Evolutionary conservation across 2,113 vertebrate genomes (phyloP).

Genomic region (Mungos mungo): DNA sequence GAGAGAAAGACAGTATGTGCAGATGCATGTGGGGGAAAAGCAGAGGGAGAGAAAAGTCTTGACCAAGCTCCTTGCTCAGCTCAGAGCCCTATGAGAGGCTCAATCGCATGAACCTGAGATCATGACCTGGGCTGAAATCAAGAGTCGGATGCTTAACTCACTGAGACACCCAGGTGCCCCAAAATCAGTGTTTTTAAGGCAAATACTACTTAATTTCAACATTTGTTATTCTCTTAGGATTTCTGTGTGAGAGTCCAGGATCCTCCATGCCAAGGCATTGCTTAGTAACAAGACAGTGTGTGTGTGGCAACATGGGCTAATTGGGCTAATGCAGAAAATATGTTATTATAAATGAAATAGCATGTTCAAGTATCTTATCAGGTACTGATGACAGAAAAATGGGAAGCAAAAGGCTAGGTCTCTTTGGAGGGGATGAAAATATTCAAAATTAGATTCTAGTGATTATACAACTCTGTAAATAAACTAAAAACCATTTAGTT

Average conservation of each 20-base stretch:
- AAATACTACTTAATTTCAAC: background rate
- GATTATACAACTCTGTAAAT: background rate
- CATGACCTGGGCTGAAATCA: too few relatives aligned
- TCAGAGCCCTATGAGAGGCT: too few relatives aligned
- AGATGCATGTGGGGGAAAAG: too few relatives aligned
- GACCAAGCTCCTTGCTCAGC: too few relatives aligned
- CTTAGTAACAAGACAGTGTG: background rate
- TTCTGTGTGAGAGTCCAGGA: background rate
- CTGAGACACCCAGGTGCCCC: too few relatives aligned
- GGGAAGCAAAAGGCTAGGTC: background rate
- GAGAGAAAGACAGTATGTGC: too few relatives aligned
- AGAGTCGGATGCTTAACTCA: too few relatives aligned
- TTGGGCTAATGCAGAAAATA: background rate
- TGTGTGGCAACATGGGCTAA: background rate
- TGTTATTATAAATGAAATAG: background rate
- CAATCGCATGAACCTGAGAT: too few relatives aligned
- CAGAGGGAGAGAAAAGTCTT: too few relatives aligned
- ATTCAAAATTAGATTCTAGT: background rate
- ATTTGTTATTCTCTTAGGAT: background rate
- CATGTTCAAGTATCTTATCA: background rate
- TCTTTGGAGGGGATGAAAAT: background rate
- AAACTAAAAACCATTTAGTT: background rate
- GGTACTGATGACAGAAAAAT: background rate
- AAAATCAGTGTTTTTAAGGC: background rate
- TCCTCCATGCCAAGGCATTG: background rate